Percentiles rank a stretch among this genome's conserved stretches.
phyloP scores from a whole-genome alignment of 2,888 invertebrate species.

The Ochlodes sylvanus region DNA sequence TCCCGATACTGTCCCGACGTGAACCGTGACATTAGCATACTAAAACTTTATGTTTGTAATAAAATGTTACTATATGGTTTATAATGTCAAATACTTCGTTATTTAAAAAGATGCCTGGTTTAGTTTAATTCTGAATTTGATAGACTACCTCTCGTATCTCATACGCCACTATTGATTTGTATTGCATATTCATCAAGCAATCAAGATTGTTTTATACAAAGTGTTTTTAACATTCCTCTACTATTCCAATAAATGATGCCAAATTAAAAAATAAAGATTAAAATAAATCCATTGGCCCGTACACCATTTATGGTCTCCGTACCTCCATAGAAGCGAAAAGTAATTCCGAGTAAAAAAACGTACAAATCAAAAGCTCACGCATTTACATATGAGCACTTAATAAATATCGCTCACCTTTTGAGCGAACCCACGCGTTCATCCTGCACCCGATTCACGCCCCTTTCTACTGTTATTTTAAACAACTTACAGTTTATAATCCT shows the following conservation, averaged over 20 bases:
- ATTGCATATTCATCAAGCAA: no score
- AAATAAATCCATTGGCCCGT: constrained; percentile 8
- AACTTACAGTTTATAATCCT: constrained; percentile 68
- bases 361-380: constrained; percentile 38
- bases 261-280: constrained; percentile 17
- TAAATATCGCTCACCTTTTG: constrained; percentile 61
- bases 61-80: not conserved
- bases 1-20: constrained; percentile 5
- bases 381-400: constrained; percentile 72
- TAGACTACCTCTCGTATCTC: not conserved
- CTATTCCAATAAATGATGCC: not conserved
- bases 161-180: not conserved
- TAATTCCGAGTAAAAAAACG: constrained; percentile 29
- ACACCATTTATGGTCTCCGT: constrained; percentile 14
- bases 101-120: no score
- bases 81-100: not conserved
- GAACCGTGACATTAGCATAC: constrained; percentile 1
- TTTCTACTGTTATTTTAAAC: constrained; percentile 56
- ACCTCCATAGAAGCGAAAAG: constrained; percentile 37
- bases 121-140: no score
- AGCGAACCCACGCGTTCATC: constrained; percentile 56
- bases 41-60: constrained; percentile 14
- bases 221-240: no score
- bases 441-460: constrained; percentile 44
- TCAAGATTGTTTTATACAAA: no score